Base-by-base conservation (phyloP, 2,888 invertebrate genomes). In the Volucella bombylans region DNA sequence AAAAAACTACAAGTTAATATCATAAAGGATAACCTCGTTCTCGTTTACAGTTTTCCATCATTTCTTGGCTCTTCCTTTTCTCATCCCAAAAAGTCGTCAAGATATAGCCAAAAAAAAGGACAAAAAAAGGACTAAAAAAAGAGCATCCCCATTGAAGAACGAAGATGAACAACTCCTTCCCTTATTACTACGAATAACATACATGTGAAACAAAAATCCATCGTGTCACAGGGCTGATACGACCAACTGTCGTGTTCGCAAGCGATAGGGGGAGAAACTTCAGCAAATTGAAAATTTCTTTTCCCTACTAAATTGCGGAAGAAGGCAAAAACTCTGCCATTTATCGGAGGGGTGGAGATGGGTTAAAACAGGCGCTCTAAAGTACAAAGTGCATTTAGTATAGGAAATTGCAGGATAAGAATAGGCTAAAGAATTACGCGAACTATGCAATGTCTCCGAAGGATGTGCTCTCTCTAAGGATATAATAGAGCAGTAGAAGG, bases 151-250 rank as follows among this genome's bases (percentile, higher is more conserved):
- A 15, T 31, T 74, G 59, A 18, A 52, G 55, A 15, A 65, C 55
- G 18, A 69, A 76, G 69, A 81, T 76, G 81, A 81, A 81, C 81
- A 81, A 31, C 31, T 81, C 77, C 71, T 82, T 82, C 77, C 47
- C 72, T 82, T 82, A 82, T 82, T 82, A 77, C 31, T 6, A 31
- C 18, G 18, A 3, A 23, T 23, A 6, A 31, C 67, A 72, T 62
- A 55, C 67, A 82, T 82, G 72, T 54, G 78, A 82, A 82, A 82
- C 78, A 82, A 78, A 82, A 77, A 71, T 81, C 65, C 71, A 65
- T 71, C 76, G 76, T 69, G 81, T 76, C 71, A 11, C 64, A 43
- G 43, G 49, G 71, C 8, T 0, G 18, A 6, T 23, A 10, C 9
- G 12, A 14, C 6, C 62, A 45, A 6, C 11, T 9, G 6, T 31